Base-by-base conservation (phyloP, 2,888 invertebrate species). In the Hetaerina titia region DNA sequence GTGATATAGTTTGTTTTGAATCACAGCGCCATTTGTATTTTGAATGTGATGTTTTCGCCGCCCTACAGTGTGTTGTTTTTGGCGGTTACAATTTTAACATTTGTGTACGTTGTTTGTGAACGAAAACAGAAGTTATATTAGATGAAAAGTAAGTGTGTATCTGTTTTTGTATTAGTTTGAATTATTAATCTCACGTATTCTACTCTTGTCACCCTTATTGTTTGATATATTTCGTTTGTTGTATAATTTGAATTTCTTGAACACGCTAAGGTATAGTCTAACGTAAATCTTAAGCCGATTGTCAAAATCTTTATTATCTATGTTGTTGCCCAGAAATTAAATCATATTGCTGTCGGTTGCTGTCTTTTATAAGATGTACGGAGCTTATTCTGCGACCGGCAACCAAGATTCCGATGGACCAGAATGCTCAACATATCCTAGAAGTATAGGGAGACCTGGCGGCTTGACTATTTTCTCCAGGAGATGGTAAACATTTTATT, bases 351-450 rank as follows among this genome's bases (percentile, higher is more conserved):
- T 0, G 0, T 89, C 19, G n/a, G 58, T 7, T 57, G 58, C 5
- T 57, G 57, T 22, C 57, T 58, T 89, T 45, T 19, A 2, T 56
- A 56, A 92, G 19, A 92, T 92, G 92, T 92, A 92, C 69, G 92
- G 92, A 92, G 56, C 25, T 56, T 92, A 92, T 92, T 22, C 64
- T 56, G 8, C 92, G 13, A n/a, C 31, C 56, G 19, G 45, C 45
- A 92, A 60, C 56, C 63, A 92, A 1, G 69, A 64, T 31, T 56
- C 69, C 22, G 74, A 92, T 69, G 92, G 56, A 11, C 74, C 92
- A 2, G 92, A 92, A 74, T 92, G 92, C 56, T 64, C 92, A 22
- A 92, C 92, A 2, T 92, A 92, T 64, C 92, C 92, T 9, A 69
- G 69, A 69, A 92, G 92, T 92, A 56, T 45, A 57, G 92, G 92